Evolutionary conservation across 1,140 invertebrate genomes (phyloP), one percentile per base, ranked within the genome.

Genomic region (Meloidogyne hapla): DNA sequence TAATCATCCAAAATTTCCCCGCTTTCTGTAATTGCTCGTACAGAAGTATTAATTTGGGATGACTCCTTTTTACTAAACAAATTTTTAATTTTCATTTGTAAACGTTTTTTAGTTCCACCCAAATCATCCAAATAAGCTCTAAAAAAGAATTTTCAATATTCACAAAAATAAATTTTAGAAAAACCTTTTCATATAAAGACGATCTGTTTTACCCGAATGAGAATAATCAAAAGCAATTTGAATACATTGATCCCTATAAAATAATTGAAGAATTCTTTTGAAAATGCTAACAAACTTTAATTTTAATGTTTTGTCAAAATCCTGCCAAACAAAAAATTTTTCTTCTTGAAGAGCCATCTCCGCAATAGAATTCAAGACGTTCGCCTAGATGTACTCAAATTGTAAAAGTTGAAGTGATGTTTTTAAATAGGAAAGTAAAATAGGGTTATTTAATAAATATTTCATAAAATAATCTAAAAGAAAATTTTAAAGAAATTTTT

Each of bases 291-390:
- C 21, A 40, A 40, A 69, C 48, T 18, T 45, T 45, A 38, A 12
- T 15, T 12, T 2, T 23, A 69, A 33, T 9, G 56, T 38, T 15
- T 10, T 64, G 28, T 73, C 70, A n/a, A 40, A 21, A 10, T 73
- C 40, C n/a, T 62, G 70, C 70, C 70, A 73, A 15, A 73, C 56
- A 73, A 73, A 64, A 13, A 73, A 73, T 73, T 73, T 73, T 61
- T 61, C n/a, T 21, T 23, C 23, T 1, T 61, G 56, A 73, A 73
- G 15, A 33, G 42, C 48, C 70, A 73, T 73, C 8, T 26, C 6
- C 13, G 6, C 18, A 5, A 26, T 8, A 15, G 21, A 8, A 25
- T 21, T 18, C 6, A 25, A 25, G 18, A 70, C n/a, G 18, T n/a
- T n/a, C 15, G 4, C 12, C 8, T 56, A 56, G 8, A 6, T 56